Conservation (phyloP, 37 sponge, comb jelly and placozoan genomes). For the Axinella damicornis region DNA sequence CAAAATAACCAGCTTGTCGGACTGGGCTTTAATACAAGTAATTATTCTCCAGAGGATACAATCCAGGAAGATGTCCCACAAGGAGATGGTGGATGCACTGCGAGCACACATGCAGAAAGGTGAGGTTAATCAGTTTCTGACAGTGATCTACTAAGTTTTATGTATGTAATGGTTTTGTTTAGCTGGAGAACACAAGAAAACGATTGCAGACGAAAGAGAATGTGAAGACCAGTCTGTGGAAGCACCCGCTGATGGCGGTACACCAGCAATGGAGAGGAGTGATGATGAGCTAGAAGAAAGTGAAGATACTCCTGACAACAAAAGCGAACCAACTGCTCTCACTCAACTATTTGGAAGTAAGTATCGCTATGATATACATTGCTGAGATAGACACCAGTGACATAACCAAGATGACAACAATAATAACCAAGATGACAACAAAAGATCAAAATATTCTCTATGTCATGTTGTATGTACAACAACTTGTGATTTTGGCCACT, state of each 20-base stretch:
- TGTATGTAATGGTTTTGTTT: background rate
- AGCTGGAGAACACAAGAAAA: conserved; percentile 47
- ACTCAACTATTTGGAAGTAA: background rate
- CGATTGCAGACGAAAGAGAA: conserved; percentile 12
- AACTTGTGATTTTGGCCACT: background rate
- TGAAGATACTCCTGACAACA: background rate
- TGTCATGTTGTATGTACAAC: too few species aligned
- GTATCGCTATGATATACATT: too few species aligned
- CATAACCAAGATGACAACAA: too few species aligned
- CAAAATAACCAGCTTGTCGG: too few species aligned
- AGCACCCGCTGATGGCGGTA: background rate
- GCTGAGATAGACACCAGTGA: too few species aligned
- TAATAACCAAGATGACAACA: too few species aligned
- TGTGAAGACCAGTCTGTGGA: background rate
- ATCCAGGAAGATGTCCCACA: background rate
- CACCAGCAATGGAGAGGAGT: background rate
- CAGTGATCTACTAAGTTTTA: background rate
- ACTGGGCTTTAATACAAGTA: background rate
- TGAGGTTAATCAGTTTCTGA: background rate
- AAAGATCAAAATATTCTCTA: too few species aligned
- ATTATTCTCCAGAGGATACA: background rate
- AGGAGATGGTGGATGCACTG: conserved; percentile 6
- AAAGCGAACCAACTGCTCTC: background rate
- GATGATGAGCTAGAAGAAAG: background rate
- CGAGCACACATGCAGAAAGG: conserved; percentile 20